A percentile compares a stretch with the other conserved stretches of the same genome.
Evolutionary conservation across 2,888 invertebrate species (phyloP).

Genomic region (Tillus elongatus): DNA sequence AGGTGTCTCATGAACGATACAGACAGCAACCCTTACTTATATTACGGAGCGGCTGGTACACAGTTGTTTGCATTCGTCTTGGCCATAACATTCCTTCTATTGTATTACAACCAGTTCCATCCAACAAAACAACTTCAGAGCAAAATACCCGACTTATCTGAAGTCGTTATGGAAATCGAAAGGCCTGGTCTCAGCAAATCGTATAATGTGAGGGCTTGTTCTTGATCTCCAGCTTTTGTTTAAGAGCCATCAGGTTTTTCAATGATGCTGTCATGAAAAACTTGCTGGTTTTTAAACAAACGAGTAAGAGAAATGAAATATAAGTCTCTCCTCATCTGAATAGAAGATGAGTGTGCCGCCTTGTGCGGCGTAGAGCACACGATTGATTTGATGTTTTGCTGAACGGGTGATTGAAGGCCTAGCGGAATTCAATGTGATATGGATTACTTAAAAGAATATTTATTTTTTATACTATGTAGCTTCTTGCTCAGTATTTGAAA

Average conservation of each 20-base stretch:
- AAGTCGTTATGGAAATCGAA: constrained; percentile 32
- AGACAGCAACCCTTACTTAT: constrained; percentile 36
- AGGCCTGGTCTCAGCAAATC: constrained; percentile 39
- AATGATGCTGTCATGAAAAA: not conserved
- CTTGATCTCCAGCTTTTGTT: constrained; percentile 34
- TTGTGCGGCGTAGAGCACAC: too few relatives aligned
- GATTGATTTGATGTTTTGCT: too few relatives aligned
- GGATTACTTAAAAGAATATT: not conserved
- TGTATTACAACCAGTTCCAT: constrained; percentile 43
- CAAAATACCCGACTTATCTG: constrained; percentile 31
- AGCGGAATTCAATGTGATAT: too few relatives aligned
- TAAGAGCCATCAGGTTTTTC: constrained; percentile 18
- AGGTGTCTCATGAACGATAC: constrained; percentile 43
- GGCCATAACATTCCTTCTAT: constrained; percentile 38
- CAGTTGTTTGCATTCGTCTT: constrained; percentile 39
- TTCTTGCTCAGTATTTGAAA: constrained; percentile 2
- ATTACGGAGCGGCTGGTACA: constrained; percentile 40
- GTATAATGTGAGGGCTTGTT: constrained; percentile 32
- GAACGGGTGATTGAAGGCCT: too few relatives aligned
- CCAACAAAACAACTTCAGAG: constrained; percentile 33
- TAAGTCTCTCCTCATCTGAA: too few relatives aligned
- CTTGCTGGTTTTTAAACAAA: too few relatives aligned
- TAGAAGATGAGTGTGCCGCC: too few relatives aligned
- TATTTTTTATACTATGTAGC: not conserved
- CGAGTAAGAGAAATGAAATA: too few relatives aligned